phyloP scores from a whole-genome alignment of 2,888 invertebrate species.

The Spialia ferax region DNA sequence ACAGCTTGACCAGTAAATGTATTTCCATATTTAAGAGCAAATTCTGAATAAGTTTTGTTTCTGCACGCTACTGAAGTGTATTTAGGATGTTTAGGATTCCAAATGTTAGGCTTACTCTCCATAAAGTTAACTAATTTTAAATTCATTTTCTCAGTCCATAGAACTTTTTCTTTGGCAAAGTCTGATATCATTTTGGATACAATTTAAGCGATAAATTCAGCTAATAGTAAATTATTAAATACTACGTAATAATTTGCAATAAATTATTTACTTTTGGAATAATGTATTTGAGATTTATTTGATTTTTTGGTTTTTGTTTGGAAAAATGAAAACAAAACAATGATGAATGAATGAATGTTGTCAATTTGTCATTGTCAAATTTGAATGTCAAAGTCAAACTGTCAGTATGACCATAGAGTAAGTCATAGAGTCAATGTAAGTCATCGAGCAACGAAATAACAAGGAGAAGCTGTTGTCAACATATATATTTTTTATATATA shows the following conservation, averaged over 20 bases:
- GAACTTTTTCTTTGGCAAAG: slow-evolving; percentile 78
- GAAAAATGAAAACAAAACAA: too few relatives aligned
- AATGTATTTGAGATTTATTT: too few relatives aligned
- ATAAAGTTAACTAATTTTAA: slow-evolving; percentile 75
- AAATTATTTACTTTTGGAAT: not conserved
- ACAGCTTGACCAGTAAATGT: slow-evolving; percentile 77
- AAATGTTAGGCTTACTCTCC: slow-evolving; percentile 70
- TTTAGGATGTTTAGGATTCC: slow-evolving; percentile 78
- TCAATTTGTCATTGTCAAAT: too few relatives aligned
- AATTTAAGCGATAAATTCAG: too few relatives aligned
- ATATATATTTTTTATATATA: too few relatives aligned
- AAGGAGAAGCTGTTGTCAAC: too few relatives aligned
- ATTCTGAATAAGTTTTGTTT: slow-evolving; percentile 74
- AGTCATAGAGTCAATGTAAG: too few relatives aligned
- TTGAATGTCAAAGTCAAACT: too few relatives aligned
- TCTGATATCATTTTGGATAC: slow-evolving; percentile 68
- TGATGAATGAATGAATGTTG: too few relatives aligned
- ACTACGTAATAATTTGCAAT: not conserved
- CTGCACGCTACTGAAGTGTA: slow-evolving; percentile 69
- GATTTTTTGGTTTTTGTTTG: too few relatives aligned
- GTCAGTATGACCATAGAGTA: too few relatives aligned
- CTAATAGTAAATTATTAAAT: not conserved
- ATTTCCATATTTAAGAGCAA: slow-evolving; percentile 72
- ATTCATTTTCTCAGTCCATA: slow-evolving; percentile 80
- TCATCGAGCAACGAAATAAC: too few relatives aligned